These are phyloP conservation scores for Coptodon bakossiorum DNA, from an alignment of 2,113 vertebrate genomes.

Conservation along the genomic window DNA sequence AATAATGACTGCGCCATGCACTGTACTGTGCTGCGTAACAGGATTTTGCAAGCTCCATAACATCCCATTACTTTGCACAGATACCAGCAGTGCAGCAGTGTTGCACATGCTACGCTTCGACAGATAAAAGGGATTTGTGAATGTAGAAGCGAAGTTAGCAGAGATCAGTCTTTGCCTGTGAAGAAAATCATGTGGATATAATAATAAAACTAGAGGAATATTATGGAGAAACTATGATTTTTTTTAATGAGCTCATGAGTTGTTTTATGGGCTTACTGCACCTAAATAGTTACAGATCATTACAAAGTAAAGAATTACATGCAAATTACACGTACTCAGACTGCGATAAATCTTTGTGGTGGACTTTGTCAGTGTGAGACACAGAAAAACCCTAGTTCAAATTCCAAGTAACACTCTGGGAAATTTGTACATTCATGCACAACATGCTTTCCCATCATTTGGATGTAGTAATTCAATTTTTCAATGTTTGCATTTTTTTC, in stretches of 20 bases:
- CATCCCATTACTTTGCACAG: background rate
- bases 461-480: background rate
- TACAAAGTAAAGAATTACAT: background rate
- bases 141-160: background rate
- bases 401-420: background rate
- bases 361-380: background rate
- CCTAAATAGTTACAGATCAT: background rate
- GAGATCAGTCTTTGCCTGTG: background rate
- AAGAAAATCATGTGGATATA: background rate
- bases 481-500: background rate
- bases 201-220: background rate
- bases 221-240: background rate
- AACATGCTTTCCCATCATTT: background rate
- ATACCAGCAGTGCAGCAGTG: background rate
- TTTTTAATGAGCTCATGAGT: background rate
- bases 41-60: background rate
- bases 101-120: background rate
- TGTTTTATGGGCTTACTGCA: background rate
- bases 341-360: background rate
- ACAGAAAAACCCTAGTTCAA: background rate
- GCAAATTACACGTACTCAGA: background rate
- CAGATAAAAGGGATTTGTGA: background rate
- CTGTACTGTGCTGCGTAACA: background rate
- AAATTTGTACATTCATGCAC: background rate
- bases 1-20: background rate